Conservation (phyloP, 2,888 invertebrate species). For the Helobdella robusta region DNA sequence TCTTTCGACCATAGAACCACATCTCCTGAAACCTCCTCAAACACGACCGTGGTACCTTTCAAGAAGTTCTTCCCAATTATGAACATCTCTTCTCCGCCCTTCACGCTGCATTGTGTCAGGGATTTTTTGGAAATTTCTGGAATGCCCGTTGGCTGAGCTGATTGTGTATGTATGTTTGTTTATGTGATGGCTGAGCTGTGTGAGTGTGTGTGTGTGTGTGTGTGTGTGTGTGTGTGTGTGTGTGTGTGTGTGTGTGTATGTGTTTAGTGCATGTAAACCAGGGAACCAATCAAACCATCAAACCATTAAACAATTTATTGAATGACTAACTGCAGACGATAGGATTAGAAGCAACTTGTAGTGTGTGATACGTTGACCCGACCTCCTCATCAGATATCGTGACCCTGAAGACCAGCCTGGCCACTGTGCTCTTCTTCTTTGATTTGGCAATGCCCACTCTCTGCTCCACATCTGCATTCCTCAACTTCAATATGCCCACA, state of each 20-base stretch:
- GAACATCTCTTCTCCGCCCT: conserved; percentile 49
- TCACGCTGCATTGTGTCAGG: conserved; percentile 37
- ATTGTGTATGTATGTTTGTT: conserved; percentile 11
- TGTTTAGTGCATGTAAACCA: no score
- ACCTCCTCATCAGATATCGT: conserved; percentile 64
- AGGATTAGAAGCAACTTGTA: conserved; percentile 48
- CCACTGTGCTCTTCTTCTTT: conserved; percentile 79
- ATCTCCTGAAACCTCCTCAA: conserved; percentile 43
- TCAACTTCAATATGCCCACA: conserved; percentile 77
- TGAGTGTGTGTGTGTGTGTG: not conserved
- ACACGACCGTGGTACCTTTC: conserved; percentile 47
- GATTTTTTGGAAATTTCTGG: conserved; percentile 51
- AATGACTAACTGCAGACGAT: conserved; percentile 49
- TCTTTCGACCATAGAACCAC: conserved; percentile 48
- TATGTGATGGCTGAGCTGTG: no score
- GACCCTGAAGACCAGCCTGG: conserved; percentile 85
- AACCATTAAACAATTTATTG: not conserved
- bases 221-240: not conserved
- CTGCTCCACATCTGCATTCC: conserved; percentile 89
- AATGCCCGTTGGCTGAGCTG: conserved; percentile 51
- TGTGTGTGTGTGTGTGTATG: not conserved
- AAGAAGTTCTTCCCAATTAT: conserved; percentile 52
- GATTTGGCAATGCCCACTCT: conserved; percentile 52
- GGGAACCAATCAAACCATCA: no score
- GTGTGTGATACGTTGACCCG: conserved; percentile 59